Evolutionary conservation across 2,113 vertebrate genomes (phyloP), one percentile per base, ranked within the genome.

Genomic region (Hemibagrus wyckioides): DNA sequence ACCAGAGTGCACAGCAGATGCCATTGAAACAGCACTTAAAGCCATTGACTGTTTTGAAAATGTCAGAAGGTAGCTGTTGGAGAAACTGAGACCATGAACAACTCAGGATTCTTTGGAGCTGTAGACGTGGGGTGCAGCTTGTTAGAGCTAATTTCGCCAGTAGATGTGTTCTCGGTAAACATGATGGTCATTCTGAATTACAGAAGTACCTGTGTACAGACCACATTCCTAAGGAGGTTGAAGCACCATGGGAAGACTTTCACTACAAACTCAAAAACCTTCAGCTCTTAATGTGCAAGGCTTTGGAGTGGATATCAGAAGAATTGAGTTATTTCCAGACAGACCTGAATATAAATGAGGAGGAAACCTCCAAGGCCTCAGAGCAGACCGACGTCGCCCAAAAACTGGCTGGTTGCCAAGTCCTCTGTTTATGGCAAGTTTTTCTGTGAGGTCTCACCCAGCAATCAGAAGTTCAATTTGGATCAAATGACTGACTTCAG

Each of bases 281-380:
- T 33, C 93, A 92, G 0, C 92, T 90, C 0, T 93, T 92, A 65
- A 85, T 97, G 88, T 93, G 93, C 36, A 89, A 95, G 4, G 92
- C 96, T 4, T 89, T 97, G 82, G 95, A 96, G 50, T 93, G 96
- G 95, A 95, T 97, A 73, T 96, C 96, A 21, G 96, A 96, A 82
- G 95, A 97, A 28, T 85, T 96, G 44, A 94, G 94, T 88, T 96
- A 96, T 30, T 97, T 96, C 89, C 95, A 96, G 90, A 96, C 94
- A 75, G 94, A 96, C 17, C 92, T 94, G 75, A 91, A 2, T 25
- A 85, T 63, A 21, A 93, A 94, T 63, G 93, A 94, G 0, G 93
- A 94, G 9, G 88, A 93, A 9, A 87, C 59, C 1, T 69, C 0
- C 30, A 77, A 87, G 19, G 87, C 56, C 1, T 59, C 41, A 0